Base-by-base conservation (phyloP, 1,140 invertebrate genomes). In the Drosophila truncata region DNA sequence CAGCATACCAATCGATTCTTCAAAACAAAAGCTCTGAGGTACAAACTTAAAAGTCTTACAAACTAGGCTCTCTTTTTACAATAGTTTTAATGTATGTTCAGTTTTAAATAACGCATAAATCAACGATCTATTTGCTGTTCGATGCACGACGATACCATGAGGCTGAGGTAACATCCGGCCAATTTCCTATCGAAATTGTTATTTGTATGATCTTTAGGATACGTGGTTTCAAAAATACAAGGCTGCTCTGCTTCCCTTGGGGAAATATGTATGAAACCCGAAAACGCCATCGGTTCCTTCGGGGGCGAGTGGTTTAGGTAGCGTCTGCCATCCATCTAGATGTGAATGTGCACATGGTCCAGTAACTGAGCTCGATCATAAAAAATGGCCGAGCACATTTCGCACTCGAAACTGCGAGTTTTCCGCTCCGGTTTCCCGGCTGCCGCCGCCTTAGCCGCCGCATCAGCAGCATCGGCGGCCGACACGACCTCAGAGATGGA, bases 361-460 rank as follows among this genome's bases (percentile, higher is more conserved):
- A 97, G 92, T 13, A 97, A 93, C 67, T 96, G 95, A 41, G 95
- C 95, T 42, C 96, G 94, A 71, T 95, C 95, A 2, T 94, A 93
- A 92, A 97, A 97, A 52, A 95, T 94, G 64, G 95, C 94, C n/a
- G 95, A 94, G 87, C 96, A 97, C 95, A 97, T 97, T 91, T 97
- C 96, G 87, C 96, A 97, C 54, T 95, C 95, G 81, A 94, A 95
- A 54, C 79, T 82, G 9, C 83, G 82, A 16, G 23, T 94, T 78
- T 42, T 85, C 14, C 60, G 80, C 60, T 74, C 82, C 50, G 73
- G 25, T 50, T 78, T 78, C n/a, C 55, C 58, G 27, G 76, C 55
- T 4, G 78, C 82, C 6, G 85, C 80, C n/a, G 80, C 71, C 46
- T 80, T 82, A 18, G 91, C 87, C 6, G 83, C 82, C 23, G 82